Conservation (phyloP, 2,888 invertebrate genomes). For the Neria commutata region DNA sequence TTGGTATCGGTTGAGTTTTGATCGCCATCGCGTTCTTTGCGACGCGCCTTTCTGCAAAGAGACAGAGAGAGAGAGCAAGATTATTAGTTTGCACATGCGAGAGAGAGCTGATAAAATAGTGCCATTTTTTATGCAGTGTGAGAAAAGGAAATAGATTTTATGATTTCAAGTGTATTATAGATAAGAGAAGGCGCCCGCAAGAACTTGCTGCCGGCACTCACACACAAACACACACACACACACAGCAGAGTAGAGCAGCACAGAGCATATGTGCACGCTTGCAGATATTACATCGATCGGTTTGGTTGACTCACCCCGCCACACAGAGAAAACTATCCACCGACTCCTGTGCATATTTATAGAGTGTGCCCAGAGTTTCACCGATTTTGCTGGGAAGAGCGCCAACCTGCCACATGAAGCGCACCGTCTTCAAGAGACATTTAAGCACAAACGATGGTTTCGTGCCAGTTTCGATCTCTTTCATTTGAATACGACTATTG, state of each 20-base stretch:
- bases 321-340: constrained; percentile 62
- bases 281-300: too few species aligned
- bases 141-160: too few species aligned
- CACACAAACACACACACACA: too few species aligned
- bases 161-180: too few species aligned
- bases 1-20: constrained; percentile 83
- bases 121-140: too few species aligned
- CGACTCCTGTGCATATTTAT: constrained; percentile 62
- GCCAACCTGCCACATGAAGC: constrained; percentile 61
- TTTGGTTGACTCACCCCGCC: constrained; percentile 55
- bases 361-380: constrained; percentile 59
- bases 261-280: too few species aligned
- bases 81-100: constrained; percentile 20
- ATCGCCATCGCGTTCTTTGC: constrained; percentile 91
- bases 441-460: constrained; percentile 54
- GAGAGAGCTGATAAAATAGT: too few species aligned
- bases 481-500: constrained; percentile 26
- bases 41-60: constrained; percentile 88
- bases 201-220: not conserved
- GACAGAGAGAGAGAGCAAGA: constrained; percentile 30
- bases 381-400: constrained; percentile 62
- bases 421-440: constrained; percentile 57
- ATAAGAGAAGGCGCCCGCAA: too few species aligned
- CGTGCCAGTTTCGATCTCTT: constrained; percentile 32
- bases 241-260: not conserved